Conservation (phyloP, 2,888 invertebrate species). For the Rhogogaster chlorosoma region DNA sequence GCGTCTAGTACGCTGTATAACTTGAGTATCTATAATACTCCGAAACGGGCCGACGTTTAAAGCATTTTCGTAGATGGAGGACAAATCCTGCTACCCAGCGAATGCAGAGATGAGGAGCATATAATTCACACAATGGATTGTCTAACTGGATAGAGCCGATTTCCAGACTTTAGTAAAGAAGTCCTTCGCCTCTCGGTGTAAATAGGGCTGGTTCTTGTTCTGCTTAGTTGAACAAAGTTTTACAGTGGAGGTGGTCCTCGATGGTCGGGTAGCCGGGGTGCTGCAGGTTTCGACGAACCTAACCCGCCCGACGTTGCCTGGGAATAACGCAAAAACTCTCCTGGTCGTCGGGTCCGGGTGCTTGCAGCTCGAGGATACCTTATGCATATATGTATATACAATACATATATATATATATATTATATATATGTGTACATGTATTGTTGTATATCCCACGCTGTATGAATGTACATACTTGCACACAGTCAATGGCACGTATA, state of each 20-base stretch:
- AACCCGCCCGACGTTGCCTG: conserved; percentile 40
- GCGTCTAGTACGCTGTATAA: neutral
- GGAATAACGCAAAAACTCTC: conserved; percentile 47
- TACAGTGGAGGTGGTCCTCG: conserved; percentile 31
- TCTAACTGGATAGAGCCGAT: conserved; percentile 17
- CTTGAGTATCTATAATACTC: neutral
- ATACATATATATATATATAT: no score
- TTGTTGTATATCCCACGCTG: neutral
- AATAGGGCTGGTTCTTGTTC: conserved; percentile 76
- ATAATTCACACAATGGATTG: neutral
- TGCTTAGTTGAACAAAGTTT: conserved; percentile 77
- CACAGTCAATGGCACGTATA: neutral
- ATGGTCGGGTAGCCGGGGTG: conserved; percentile 18
- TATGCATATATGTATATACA: conserved; percentile 9
- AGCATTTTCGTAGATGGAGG: neutral
- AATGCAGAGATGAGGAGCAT: neutral
- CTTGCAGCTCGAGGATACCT: conserved; percentile 32
- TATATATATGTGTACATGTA: neutral
- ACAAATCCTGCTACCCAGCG: neutral
- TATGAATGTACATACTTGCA: neutral
- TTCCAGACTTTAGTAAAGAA: conserved; percentile 32
- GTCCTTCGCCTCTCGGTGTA: conserved; percentile 65
- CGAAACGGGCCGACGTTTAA: neutral
- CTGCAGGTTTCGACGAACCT: conserved; percentile 48
- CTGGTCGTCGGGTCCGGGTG: conserved; percentile 35